Evolutionary conservation across 1,140 invertebrate species (phyloP), one percentile per base, ranked within the genome.

Genomic region (Diachasma alloeum): DNA sequence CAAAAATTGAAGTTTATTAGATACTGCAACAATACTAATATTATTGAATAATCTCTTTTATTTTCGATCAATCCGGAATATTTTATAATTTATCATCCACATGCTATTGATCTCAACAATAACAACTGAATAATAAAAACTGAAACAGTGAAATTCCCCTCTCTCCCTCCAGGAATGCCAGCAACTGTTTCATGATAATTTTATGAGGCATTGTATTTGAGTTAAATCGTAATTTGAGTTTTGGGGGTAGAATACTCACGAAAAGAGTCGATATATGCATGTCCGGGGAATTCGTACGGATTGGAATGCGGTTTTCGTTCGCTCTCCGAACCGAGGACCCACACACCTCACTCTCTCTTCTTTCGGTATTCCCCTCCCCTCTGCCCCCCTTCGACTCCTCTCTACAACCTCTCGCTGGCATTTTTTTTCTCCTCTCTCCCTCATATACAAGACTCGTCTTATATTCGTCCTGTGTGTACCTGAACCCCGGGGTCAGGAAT

Each of bases 231-330:
- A 66, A 66, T 66, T 31, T n/a, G 13, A n/a, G 8, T 66, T 66
- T 31, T 66, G 59, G 22, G 59, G 59, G 22, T 66, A n/a, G 22
- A 36, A 31, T 15, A 26, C n/a, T 26, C 10, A n/a, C 10, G 31
- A 31, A 66, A 31, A 31, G 22, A 66, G 31, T 66, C 59, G 59
- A 66, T 36, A 66, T 31, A 11, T 63, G 17, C 17, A 26, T 31
- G 26, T 66, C 19, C 26, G 11, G 22, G 13, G 59, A 66, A 66
- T 66, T 66, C 59, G 59, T 66, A 66, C 59, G 59, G 59, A 66
- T 66, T 66, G 59, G 59, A 66, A 66, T 66, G 59, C 31, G 59
- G 59, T 66, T 66, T 36, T 66, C 48, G 44, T 48, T 48, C 11
- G 56, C 24, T 63, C 48, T 17, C 0, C n/a, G 31, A 31, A 31